Percentiles rank a stretch among this genome's conserved stretches.
Conservation (phyloP, 2,797 vertebrate species). For the Chromis chromis region DNA sequence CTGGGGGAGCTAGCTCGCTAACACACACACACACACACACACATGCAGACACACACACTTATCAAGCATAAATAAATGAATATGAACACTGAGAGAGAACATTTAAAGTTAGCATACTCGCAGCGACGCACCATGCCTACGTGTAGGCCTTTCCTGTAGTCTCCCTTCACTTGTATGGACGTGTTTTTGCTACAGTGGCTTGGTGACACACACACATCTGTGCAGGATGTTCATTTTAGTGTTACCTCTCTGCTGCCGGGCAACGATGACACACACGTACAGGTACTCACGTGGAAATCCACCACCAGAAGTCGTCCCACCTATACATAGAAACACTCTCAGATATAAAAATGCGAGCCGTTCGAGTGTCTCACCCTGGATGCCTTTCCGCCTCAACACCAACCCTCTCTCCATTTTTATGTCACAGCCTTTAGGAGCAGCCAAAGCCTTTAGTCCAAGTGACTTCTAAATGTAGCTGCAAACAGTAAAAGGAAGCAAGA, state of each 20-base stretch:
- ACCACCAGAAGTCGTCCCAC: conserved; percentile 16
- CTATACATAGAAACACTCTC: conserved; percentile 1
- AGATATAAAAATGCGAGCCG: too few relatives aligned
- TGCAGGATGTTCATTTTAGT: conserved; percentile 39
- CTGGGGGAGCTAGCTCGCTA: conserved; percentile 44
- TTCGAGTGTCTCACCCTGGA: conserved; percentile 23
- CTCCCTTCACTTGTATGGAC: conserved; percentile 35
- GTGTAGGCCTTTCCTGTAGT: conserved; percentile 14
- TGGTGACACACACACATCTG: not conserved
- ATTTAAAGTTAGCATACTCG: conserved; percentile 47
- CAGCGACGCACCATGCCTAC: conserved; percentile 10
- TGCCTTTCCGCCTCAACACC: conserved; percentile 40
- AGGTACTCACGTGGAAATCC: conserved; percentile 9
- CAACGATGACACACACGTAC: conserved; percentile 23
- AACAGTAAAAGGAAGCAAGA: conserved; percentile 31
- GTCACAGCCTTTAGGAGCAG: conserved; percentile 24
- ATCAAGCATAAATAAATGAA: conserved; percentile 62
- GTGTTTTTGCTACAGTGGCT: conserved; percentile 29
- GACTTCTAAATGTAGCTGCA: conserved; percentile 10
- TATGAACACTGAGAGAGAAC: conserved; percentile 44
- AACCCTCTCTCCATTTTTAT: conserved; percentile 28
- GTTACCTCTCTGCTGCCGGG: conserved; percentile 23
- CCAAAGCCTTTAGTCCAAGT: conserved; percentile 26
- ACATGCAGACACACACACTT: conserved; percentile 9
- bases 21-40: not conserved